phyloP scores from a whole-genome alignment of 37 sponge, comb jelly and placozoan species.

The Theonella swinhoei region DNA sequence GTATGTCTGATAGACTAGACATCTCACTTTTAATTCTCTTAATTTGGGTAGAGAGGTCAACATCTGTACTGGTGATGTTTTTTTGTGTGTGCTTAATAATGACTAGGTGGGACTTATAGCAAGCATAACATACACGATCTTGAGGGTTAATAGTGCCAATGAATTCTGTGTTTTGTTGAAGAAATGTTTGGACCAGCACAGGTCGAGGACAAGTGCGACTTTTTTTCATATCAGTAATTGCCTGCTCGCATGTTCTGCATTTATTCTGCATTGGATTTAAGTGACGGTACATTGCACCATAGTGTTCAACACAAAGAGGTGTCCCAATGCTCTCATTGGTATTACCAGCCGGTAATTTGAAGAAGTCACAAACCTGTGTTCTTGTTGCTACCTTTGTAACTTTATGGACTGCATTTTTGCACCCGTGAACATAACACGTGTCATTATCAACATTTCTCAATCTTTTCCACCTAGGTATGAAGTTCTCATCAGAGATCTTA shows the following conservation, averaged over 20 bases:
- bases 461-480: constrained; percentile 14
- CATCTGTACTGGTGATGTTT: constrained; percentile 12
- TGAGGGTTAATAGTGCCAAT: background rate
- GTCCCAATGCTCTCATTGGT: background rate
- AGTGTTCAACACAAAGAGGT: constrained; percentile 12
- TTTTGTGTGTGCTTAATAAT: background rate
- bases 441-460: background rate
- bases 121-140: constrained; percentile 3
- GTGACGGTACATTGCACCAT: background rate
- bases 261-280: background rate
- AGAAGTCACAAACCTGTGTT: background rate
- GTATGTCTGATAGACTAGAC: background rate
- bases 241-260: background rate
- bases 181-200: background rate
- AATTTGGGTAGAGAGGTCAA: background rate
- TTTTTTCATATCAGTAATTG: background rate
- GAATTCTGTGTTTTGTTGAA: constrained; percentile 4
- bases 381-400: background rate
- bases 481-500: background rate
- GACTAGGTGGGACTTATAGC: constrained; percentile 20
- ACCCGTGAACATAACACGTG: background rate
- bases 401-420: background rate
- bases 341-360: background rate
- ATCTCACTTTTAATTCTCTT: background rate
- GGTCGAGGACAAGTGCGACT: background rate